Evolutionary conservation across 2,888 invertebrate genomes (phyloP).

Genomic region (Epinotia ramella): DNA sequence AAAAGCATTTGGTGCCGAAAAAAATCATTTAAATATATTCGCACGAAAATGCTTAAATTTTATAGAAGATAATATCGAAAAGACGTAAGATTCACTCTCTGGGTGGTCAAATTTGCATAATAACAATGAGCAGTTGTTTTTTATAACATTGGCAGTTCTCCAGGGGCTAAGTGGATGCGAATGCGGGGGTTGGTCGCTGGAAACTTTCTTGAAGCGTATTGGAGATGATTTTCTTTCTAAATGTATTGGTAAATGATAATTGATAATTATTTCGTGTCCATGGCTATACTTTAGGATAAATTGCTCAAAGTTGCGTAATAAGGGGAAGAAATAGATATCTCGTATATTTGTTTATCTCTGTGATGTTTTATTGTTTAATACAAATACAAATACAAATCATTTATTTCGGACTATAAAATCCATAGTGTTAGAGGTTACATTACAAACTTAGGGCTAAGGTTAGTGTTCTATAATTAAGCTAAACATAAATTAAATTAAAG

Average conservation of each 20-base stretch:
- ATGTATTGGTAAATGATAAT: conserved; percentile 15
- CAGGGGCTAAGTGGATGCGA: conserved; percentile 36
- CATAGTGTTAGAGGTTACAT: no score
- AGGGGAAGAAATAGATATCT: neutral
- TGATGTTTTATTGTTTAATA: neutral
- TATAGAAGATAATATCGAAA: conserved; percentile 41
- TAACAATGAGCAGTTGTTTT: conserved; percentile 42
- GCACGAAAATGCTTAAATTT: conserved; percentile 33
- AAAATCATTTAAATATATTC: conserved; percentile 5
- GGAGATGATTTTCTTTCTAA: conserved; percentile 11
- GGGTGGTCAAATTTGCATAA: conserved; percentile 46
- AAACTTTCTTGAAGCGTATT: conserved; percentile 21
- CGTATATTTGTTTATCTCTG: neutral
- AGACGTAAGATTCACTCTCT: conserved; percentile 35
- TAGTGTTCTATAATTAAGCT: no score
- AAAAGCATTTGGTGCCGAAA: neutral
- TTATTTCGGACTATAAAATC: no score
- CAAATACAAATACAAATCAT: no score
- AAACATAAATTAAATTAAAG: no score
- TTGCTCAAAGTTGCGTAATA: conserved; percentile 2
- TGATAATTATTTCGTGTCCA: conserved; percentile 6
- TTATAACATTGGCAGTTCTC: conserved; percentile 41
- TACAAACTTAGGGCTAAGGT: no score
- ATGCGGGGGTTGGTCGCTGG: neutral
- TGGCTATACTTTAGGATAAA: conserved; percentile 13